Base-by-base conservation (phyloP, 2,888 invertebrate genomes). In the Drosophila cognata region DNA sequence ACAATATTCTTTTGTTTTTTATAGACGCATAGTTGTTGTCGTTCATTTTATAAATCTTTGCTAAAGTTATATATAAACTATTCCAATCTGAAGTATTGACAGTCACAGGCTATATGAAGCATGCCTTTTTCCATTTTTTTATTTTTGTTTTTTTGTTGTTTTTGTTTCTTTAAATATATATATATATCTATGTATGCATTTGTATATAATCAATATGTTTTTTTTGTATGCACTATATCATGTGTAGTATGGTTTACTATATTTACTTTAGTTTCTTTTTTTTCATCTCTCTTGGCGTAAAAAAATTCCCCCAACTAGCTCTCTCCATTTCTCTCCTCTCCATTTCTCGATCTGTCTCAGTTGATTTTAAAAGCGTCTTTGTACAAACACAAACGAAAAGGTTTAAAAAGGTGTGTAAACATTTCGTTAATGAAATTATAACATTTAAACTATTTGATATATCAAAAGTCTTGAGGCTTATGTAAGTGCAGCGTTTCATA, bases 91-190 rank as follows among this genome's bases (percentile, higher is more conserved):
- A 91, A 91, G 90, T 91, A 91, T 91, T 91, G 92, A 92, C 91
- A 92, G 92, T 92, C 92, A 91, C 89, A 92, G 91, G 91, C 91
- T 89, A 87, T 86, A 79, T 81, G 88, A 89, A 91, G 91, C 91
- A 88, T 87, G 73, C 74, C 79, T 77, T 71, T 67, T 51, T 46
- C 46, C 46, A 25, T 55, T 58, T 67, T 50, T 59, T 52, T 29
- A 29, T 2, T 59, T 41, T 67, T 52, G 60, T 50, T 11, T 58
- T 53, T 58, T n/a, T n/a, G n/a, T n/a, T n/a, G n/a, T n/a, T n/a
- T 64, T 68, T 59, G 71, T 66, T 76, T 71, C 62, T 72, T 55
- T 71, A 71, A 74, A 73, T 77, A 79, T 80, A 61, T 81, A 67
- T 82, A 61, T 82, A 68, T 66, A 41, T 57, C 50, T 72, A 66